phyloP scores from a whole-genome alignment of 1,140 invertebrate species.

The Trichogramma pretiosum region DNA sequence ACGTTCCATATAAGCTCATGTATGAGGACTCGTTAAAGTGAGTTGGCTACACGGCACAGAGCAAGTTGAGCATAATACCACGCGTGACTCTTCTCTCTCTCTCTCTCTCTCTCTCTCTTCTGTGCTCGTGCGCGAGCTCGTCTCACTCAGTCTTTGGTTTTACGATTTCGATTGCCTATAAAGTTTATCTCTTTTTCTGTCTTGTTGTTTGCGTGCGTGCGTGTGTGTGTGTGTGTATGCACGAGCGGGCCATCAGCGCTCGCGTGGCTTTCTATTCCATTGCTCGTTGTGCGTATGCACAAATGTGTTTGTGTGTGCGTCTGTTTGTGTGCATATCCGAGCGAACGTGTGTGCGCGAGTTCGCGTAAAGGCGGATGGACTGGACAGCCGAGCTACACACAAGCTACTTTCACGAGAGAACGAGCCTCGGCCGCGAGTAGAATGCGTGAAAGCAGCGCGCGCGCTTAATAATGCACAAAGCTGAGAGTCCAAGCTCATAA shows the following conservation, averaged over 20 bases:
- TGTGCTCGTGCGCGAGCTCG: background rate
- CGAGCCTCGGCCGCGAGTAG: background rate
- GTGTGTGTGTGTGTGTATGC: too few relatives aligned
- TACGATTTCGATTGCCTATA: conserved; percentile 39
- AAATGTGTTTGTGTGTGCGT: too few relatives aligned
- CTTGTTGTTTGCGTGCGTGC: too few relatives aligned
- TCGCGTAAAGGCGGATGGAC: conserved; percentile 38
- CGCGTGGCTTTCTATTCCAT: conserved; percentile 31
- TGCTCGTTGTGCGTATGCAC: too few relatives aligned
- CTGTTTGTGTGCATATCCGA: too few relatives aligned
- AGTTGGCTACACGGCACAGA: too few relatives aligned
- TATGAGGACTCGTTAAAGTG: too few relatives aligned
- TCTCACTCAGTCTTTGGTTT: too few relatives aligned
- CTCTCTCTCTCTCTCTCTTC: background rate
- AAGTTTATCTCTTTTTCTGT: conserved; percentile 34
- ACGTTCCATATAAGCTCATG: too few relatives aligned
- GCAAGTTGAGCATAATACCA: background rate
- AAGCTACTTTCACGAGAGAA: conserved; percentile 14
- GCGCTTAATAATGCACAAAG: too few relatives aligned
- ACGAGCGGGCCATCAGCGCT: too few relatives aligned
- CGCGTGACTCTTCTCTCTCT: background rate
- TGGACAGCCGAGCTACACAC: conserved; percentile 21
- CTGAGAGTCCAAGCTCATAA: too few relatives aligned
- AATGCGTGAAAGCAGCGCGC: conserved; percentile 13
- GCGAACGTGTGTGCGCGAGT: background rate